Percentiles rank a stretch among this genome's conserved stretches.
phyloP scores from a whole-genome alignment of 2,797 vertebrate genomes.

The Danio jaintianensis region DNA sequence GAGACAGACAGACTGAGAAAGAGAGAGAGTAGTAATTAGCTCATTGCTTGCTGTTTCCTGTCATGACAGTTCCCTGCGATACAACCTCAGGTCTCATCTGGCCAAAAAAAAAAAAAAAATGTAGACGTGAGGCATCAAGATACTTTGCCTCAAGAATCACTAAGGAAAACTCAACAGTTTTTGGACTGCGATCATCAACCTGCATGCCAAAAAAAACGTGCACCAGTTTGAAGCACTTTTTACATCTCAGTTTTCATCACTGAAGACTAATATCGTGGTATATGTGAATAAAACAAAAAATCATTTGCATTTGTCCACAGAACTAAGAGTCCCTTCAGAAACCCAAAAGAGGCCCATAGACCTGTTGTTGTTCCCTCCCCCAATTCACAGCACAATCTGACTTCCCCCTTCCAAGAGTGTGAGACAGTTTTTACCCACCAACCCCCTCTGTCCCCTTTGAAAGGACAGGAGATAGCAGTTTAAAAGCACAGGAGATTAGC shows the following conservation, averaged over 20 bases:
- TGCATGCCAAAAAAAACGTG: not conserved
- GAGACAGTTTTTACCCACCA: conserved; percentile 74
- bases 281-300: not conserved
- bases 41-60: conserved; percentile 64
- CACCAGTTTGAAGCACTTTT: not conserved
- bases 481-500: conserved; percentile 81
- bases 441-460: conserved; percentile 74
- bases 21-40: conserved; percentile 60
- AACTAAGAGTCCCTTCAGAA: conserved; percentile 65
- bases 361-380: conserved; percentile 82
- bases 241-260: not conserved
- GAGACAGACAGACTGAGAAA: conserved; percentile 40
- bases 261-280: not conserved
- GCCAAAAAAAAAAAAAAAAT: conserved; percentile 29
- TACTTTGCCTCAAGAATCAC: not conserved
- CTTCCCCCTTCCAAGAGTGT: conserved; percentile 71
- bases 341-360: conserved; percentile 74
- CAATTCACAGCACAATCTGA: conserved; percentile 77
- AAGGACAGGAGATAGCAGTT: conserved; percentile 83
- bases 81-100: conserved; percentile 50
- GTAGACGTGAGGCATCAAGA: conserved; percentile 17
- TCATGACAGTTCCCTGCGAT: conserved; percentile 51
- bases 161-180: not conserved
- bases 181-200: not conserved
- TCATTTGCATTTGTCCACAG: not conserved